phyloP scores from a whole-genome alignment of 1,140 invertebrate species.

The Leptinotarsa defecta region DNA sequence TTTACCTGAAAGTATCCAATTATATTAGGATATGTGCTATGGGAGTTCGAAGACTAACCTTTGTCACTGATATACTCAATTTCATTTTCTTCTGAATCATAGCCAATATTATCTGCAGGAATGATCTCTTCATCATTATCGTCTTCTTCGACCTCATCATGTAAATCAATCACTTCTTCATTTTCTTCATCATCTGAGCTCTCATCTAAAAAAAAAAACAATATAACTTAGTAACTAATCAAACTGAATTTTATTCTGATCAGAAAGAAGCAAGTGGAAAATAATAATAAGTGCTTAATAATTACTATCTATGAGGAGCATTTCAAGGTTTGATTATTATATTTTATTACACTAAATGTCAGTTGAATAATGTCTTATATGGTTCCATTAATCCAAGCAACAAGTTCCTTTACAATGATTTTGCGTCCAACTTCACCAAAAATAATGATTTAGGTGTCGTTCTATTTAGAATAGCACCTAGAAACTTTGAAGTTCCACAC shows the following conservation, averaged over 20 bases:
- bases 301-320: too few relatives aligned
- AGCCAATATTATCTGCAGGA: slow-evolving; percentile 62
- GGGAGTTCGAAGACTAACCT: slow-evolving; percentile 32
- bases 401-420: too few relatives aligned
- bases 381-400: too few relatives aligned
- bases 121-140: slow-evolving; percentile 55
- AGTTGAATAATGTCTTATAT: too few relatives aligned
- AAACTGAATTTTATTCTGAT: too few relatives aligned
- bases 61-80: slow-evolving; percentile 55
- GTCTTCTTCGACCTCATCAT: slow-evolving; percentile 47
- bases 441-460: too few relatives aligned
- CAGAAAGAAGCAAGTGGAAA: background rate
- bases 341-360: too few relatives aligned
- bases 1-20: slow-evolving; percentile 40
- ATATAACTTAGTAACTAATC: background rate
- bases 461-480: too few relatives aligned
- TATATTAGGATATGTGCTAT: background rate
- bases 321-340: too few relatives aligned
- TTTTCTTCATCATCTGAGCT: slow-evolving; percentile 53
- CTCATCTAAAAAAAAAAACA: slow-evolving; percentile 55
- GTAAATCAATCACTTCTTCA: slow-evolving; percentile 51
- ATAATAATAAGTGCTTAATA: background rate
- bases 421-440: too few relatives aligned
- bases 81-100: slow-evolving; percentile 81
- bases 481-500: too few relatives aligned